A percentile compares a stretch with the other conserved stretches of the same genome.
Conservation (phyloP, 1,140 invertebrate species). For the Scaptomyza montana region DNA sequence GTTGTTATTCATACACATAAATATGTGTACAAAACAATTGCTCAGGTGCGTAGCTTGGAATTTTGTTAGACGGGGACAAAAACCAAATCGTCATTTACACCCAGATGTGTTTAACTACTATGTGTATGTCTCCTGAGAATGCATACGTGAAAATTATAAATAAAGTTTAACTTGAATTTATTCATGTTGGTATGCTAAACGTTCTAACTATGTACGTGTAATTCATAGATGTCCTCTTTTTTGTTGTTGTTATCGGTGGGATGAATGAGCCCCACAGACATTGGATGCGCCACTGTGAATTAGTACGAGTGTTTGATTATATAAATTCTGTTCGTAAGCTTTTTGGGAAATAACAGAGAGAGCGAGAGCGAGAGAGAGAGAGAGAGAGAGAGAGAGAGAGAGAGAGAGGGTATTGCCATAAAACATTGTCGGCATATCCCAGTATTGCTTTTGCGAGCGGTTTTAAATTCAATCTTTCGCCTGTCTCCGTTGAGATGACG, state of each 20-base stretch:
- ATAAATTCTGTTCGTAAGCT: conserved; percentile 17
- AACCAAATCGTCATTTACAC: too few relatives aligned
- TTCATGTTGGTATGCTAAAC: too few relatives aligned
- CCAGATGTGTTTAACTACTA: too few relatives aligned
- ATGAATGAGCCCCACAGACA: neutral
- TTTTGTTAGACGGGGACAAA: neutral
- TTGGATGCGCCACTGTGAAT: conserved; percentile 8
- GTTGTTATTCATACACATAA: neutral
- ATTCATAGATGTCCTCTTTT: too few relatives aligned
- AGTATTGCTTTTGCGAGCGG: neutral
- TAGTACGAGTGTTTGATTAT: conserved; percentile 14
- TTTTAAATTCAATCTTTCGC: neutral
- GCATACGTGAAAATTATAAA: neutral
- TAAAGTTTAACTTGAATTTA: conserved; percentile 2
- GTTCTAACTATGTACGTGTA: too few relatives aligned
- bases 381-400: too few relatives aligned
- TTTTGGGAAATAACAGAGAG: conserved; percentile 2
- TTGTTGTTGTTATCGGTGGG: too few relatives aligned
- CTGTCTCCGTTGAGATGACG: neutral
- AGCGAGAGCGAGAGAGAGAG: neutral
- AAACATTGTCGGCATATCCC: neutral
- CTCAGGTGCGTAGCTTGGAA: neutral
- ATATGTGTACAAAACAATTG: too few relatives aligned
- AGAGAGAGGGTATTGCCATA: neutral
- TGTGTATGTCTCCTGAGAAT: too few relatives aligned